Evolutionary conservation across 1,140 invertebrate species (phyloP).

Genomic region (Globodera ellingtonae): DNA sequence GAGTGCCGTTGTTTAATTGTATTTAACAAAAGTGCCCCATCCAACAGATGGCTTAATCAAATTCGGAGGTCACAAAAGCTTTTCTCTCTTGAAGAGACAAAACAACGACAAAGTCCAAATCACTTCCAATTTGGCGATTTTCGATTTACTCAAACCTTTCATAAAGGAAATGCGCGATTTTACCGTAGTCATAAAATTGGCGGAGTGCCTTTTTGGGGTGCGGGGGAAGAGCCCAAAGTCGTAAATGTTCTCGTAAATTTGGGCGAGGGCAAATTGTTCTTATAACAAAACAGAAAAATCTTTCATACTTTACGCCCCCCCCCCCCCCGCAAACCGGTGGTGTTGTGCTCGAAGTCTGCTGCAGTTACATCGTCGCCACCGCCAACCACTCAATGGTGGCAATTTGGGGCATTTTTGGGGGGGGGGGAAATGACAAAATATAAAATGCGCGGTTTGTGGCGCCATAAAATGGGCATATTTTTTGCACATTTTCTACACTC

Average conservation of each 20-base stretch:
- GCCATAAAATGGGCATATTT: neutral
- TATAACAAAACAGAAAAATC: neutral
- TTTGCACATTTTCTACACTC: too few species aligned
- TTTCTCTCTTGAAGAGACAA: neutral
- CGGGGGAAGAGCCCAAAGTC: neutral
- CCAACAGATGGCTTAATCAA: too few species aligned
- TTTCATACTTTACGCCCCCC: neutral
- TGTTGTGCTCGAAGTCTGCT: neutral
- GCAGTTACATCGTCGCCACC: neutral
- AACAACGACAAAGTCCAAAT: neutral
- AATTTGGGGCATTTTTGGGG: neutral
- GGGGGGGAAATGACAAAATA: neutral
- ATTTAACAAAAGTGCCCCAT: too few species aligned
- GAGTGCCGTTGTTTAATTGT: too few species aligned
- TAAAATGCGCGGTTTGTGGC: neutral
- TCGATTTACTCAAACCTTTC: neutral
- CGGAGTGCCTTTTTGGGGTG: neutral
- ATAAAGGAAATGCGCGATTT: neutral
- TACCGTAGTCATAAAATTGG: neutral
- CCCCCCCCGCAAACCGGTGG: conserved; percentile 2
- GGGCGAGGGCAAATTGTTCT: neutral
- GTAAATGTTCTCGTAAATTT: conserved; percentile 12
- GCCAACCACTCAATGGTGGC: neutral
- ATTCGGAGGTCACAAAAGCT: too few species aligned
- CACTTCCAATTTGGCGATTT: neutral